Evolutionary conservation across 35 echinoderm and acorn worm species (phyloP).

Genomic region (Chiridota heheva): DNA sequence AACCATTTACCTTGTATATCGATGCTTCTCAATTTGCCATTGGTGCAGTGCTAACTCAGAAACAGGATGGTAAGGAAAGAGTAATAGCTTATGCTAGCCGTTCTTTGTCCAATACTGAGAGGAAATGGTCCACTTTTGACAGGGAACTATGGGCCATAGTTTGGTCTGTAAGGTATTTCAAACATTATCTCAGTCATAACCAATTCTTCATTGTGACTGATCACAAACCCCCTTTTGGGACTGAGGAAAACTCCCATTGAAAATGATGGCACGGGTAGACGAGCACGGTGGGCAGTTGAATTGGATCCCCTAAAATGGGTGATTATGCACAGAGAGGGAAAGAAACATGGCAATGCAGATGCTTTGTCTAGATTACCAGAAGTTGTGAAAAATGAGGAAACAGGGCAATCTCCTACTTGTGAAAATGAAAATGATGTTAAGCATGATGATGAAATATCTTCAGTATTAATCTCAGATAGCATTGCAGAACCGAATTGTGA

Average conservation of each 20-base stretch:
- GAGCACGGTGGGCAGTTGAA: slow-evolving; percentile 48
- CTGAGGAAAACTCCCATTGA: slow-evolving; percentile 31
- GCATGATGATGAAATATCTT: too few species aligned
- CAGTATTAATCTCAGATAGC: too few species aligned
- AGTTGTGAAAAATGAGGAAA: too few species aligned
- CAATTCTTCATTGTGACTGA: slow-evolving; percentile 37
- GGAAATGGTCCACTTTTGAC: slow-evolving; percentile 23
- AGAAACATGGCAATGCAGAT: slow-evolving; percentile 45
- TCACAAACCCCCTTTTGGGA: slow-evolving; percentile 39
- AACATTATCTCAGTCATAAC: slow-evolving; percentile 22
- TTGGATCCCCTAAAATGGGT: slow-evolving; percentile 43
- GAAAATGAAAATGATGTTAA: too few species aligned
- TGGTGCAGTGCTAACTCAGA: slow-evolving; percentile 26
- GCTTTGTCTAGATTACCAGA: slow-evolving; percentile 27
- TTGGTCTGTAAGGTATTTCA: slow-evolving; percentile 28
- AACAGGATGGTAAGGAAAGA: slow-evolving; percentile 38
- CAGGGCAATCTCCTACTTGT: too few species aligned
- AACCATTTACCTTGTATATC: slow-evolving; percentile 18
- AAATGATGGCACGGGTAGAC: slow-evolving; percentile 27
- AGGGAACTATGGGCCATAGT: slow-evolving; percentile 40
- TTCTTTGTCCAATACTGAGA: background rate
- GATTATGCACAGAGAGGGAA: slow-evolving; percentile 18
- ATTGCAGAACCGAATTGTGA: too few species aligned
- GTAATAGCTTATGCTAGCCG: slow-evolving; percentile 52
- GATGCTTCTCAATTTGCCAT: slow-evolving; percentile 36